These are phyloP conservation scores for Rhaphigaster nebulosa DNA, from an alignment of 2,888 invertebrate species.

Conservation along the genomic window DNA sequence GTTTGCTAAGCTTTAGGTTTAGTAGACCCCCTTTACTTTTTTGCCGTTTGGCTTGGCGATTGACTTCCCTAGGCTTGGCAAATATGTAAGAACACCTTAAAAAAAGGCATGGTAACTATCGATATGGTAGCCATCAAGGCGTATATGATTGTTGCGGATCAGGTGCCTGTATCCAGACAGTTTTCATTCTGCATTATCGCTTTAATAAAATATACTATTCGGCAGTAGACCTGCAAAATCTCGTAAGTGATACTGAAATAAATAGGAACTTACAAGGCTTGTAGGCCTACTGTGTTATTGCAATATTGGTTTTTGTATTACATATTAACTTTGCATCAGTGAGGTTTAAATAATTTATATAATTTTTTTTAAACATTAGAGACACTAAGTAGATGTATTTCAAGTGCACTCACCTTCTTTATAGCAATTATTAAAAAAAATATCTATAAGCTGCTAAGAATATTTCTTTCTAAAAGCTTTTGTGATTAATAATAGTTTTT, in stretches of 20 bases:
- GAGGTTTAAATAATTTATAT: background rate
- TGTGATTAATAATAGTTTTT: constrained; percentile 45
- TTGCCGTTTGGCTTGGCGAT: no score
- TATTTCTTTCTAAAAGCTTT: background rate
- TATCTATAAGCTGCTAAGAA: background rate
- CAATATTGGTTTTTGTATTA: no score
- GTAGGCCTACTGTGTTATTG: no score
- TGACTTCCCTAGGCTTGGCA: no score
- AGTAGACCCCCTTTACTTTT: no score
- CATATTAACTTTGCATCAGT: background rate
- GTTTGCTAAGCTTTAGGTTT: no score
- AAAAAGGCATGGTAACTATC: background rate
- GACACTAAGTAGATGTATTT: background rate
- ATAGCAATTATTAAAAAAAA: background rate
- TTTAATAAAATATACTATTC: no score
- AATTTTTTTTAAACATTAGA: background rate
- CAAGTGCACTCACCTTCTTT: background rate
- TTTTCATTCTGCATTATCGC: no score
- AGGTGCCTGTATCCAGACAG: background rate
- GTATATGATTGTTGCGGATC: background rate
- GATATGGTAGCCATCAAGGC: background rate
- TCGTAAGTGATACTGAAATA: no score
- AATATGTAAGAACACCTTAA: no score
- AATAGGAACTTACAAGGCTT: no score
- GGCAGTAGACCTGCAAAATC: no score